Evolutionary conservation across 92 coral and sea anemone genomes (phyloP).

Genomic region (Galaxea fascicularis): DNA sequence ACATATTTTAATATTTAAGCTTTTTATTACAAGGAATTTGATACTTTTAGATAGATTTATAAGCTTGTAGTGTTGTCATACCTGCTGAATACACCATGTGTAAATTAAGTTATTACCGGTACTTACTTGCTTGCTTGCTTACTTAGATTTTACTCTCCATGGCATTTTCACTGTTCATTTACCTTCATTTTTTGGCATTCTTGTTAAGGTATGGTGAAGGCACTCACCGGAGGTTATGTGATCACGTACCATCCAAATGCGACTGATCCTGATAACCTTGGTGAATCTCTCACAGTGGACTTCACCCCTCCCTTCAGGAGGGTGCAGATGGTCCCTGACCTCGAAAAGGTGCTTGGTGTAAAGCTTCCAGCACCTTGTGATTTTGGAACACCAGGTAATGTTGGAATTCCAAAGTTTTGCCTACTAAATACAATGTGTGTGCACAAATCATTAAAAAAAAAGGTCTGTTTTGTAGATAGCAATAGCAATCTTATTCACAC

Average conservation of each 20-base stretch:
- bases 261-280: slow-evolving; percentile 90
- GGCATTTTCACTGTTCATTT: not conserved
- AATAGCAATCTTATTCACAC: no score
- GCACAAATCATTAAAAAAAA: no score
- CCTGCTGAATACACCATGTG: no score
- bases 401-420: not conserved
- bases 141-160: not conserved
- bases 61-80: no score
- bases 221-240: slow-evolving; percentile 86
- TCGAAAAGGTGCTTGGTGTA: slow-evolving; percentile 79
- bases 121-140: not conserved
- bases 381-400: slow-evolving; percentile 81
- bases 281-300: slow-evolving; percentile 87
- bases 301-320: slow-evolving; percentile 96
- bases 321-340: slow-evolving; percentile 85
- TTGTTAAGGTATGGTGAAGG: slow-evolving; percentile 83
- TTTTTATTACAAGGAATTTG: no score
- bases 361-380: slow-evolving; percentile 85
- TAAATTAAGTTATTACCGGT: no score
- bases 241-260: slow-evolving; percentile 92
- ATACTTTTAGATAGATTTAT: no score
- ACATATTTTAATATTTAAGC: no score
- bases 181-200: not conserved
- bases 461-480: no score
- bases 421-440: no score